phyloP scores from a whole-genome alignment of 37 sponge, comb jelly and placozoan species.

The Geodia barretti region DNA sequence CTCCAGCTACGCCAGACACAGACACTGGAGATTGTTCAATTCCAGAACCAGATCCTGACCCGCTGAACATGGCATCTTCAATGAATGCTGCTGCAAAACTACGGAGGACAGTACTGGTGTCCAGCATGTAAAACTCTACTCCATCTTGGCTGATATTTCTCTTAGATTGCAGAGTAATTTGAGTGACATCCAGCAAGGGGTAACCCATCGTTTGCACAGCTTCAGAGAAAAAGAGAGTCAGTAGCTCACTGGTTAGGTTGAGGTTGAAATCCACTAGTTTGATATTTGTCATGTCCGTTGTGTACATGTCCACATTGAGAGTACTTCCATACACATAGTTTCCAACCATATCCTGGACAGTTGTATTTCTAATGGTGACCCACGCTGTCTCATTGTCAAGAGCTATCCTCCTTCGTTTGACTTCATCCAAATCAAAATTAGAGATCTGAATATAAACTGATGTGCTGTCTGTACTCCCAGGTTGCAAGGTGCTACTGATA shows the following conservation, averaged over 20 bases:
- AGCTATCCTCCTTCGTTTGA: conserved; percentile 79
- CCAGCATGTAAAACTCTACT: conserved; percentile 52
- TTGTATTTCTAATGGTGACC: conserved; percentile 39
- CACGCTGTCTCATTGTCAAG: conserved; percentile 21
- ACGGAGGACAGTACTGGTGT: conserved; percentile 40
- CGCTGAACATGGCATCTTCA: conserved; percentile 28
- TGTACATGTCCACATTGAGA: conserved; percentile 28
- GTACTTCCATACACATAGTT: conserved; percentile 45
- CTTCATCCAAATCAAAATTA: conserved; percentile 68
- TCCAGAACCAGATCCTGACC: conserved; percentile 19
- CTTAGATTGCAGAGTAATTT: conserved; percentile 72
- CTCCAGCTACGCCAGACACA: conserved; percentile 22
- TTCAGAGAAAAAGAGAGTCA: conserved; percentile 78
- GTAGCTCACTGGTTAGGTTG: conserved; percentile 61
- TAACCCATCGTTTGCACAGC: conserved; percentile 47
- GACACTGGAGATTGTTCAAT: conserved; percentile 6
- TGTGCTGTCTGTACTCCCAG: conserved; percentile 39
- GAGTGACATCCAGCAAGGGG: conserved; percentile 54
- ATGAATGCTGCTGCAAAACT: conserved; percentile 28
- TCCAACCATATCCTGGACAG: conserved; percentile 81
- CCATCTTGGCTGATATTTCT: conserved; percentile 27
- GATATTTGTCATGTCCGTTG: conserved; percentile 47
- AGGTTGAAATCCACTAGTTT: conserved; percentile 59
- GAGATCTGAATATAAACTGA: conserved; percentile 47
- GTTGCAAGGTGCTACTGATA: too few species aligned